Conservation (phyloP, 2,797 vertebrate genomes). For the Hypotaenidia okinawae region DNA sequence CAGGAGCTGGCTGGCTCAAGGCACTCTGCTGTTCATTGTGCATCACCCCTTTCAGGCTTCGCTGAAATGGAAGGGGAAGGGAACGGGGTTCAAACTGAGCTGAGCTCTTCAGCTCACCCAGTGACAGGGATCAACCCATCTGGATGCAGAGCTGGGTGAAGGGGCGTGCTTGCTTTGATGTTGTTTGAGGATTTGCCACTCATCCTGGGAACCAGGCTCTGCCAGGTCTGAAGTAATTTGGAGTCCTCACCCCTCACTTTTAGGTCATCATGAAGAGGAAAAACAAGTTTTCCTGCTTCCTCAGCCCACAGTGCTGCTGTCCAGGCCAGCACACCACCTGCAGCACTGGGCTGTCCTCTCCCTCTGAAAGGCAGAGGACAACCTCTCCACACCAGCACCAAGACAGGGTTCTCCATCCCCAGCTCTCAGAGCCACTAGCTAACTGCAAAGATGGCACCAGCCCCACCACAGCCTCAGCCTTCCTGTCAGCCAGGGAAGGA, state of each 20-base stretch:
- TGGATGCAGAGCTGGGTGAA: not conserved
- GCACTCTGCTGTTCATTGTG: not conserved
- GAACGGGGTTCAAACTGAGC: not conserved
- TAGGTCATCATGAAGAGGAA: not conserved
- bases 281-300: slow-evolving; percentile 49
- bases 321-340: fast-evolving
- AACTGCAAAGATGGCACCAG: not conserved
- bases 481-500: not conserved
- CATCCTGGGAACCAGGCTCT: not conserved
- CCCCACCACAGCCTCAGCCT: not conserved
- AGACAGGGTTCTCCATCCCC: not conserved
- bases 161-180: not conserved
- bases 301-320: not conserved
- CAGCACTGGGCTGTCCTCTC: not conserved
- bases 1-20: not conserved
- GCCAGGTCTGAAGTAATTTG: not conserved
- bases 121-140: fast-evolving
- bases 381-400: not conserved
- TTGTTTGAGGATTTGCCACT: not conserved
- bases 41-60: not conserved
- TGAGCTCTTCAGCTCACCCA: not conserved
- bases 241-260: not conserved
- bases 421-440: not conserved
- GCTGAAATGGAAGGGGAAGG: fast-evolving
- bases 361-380: not conserved